These are phyloP conservation scores for Himalopsyche japonica DNA, from an alignment of 2,888 invertebrate genomes.

Conservation along the genomic window DNA sequence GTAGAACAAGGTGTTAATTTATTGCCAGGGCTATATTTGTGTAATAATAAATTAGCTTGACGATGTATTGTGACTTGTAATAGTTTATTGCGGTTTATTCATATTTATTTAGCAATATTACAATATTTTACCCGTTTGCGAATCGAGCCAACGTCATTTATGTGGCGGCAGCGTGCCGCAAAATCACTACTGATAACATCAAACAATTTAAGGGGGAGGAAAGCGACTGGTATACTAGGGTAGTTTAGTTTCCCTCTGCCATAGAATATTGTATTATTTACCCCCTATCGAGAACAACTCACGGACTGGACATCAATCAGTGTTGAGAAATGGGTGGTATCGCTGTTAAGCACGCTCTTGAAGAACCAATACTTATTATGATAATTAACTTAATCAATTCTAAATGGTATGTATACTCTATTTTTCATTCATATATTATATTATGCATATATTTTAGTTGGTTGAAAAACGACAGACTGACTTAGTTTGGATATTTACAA, in stretches of 20 bases:
- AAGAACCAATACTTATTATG: neutral
- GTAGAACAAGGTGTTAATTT: too few species aligned
- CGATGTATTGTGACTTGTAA: too few species aligned
- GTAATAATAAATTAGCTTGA: too few species aligned
- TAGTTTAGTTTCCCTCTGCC: neutral
- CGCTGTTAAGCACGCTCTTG: neutral
- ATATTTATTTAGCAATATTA: neutral
- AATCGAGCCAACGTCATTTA: neutral
- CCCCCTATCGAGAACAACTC: neutral
- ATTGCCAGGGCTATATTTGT: too few species aligned
- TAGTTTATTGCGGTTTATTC: too few species aligned
- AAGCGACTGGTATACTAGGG: neutral
- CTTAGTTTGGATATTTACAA: too few species aligned
- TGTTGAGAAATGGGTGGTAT: neutral
- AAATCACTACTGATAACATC: slow-evolving; percentile 13
- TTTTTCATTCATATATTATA: too few species aligned
- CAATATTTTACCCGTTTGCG: neutral
- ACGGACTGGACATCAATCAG: slow-evolving; percentile 2
- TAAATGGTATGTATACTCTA: too few species aligned
- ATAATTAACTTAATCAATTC: too few species aligned
- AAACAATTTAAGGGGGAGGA: slow-evolving; percentile 8
- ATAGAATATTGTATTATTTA: neutral
- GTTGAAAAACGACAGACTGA: too few species aligned
- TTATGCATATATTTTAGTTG: too few species aligned
- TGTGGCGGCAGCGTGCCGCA: slow-evolving; percentile 6